Conservation (phyloP, 2,888 invertebrate species). For the Pammene aurita region DNA sequence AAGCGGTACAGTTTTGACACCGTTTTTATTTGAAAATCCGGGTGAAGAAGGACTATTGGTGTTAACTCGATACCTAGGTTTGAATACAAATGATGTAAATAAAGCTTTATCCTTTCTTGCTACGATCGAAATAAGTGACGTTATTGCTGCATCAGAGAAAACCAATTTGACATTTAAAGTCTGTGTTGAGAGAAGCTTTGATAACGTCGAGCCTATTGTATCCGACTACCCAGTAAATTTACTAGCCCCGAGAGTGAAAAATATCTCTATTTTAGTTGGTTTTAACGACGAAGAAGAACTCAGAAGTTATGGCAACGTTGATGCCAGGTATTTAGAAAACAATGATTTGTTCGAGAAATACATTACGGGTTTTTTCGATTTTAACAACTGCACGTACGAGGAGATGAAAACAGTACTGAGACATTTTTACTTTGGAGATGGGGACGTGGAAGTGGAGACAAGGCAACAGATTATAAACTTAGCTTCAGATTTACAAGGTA, state of each 20-base stretch:
- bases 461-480: conserved; percentile 53
- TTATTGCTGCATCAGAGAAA: conserved; percentile 51
- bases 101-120: conserved; percentile 55
- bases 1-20: conserved; percentile 55
- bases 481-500: conserved; percentile 59
- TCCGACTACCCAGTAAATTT: conserved; percentile 53
- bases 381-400: conserved; percentile 15
- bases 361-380: conserved; percentile 25
- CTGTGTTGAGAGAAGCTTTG: conserved; percentile 60
- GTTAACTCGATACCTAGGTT: conserved; percentile 55
- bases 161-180: conserved; percentile 52
- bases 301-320: conserved; percentile 48
- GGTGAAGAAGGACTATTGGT: conserved; percentile 52
- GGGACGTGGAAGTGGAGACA: conserved; percentile 43
- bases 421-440: conserved; percentile 41
- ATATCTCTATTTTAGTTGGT: conserved; percentile 59
- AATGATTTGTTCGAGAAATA: conserved; percentile 39
- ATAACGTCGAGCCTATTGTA: conserved; percentile 56
- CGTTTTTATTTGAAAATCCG: conserved; percentile 50
- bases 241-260: conserved; percentile 52
- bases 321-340: conserved; percentile 45
- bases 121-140: conserved; percentile 46
- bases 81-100: conserved; percentile 45
- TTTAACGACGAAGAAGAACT: conserved; percentile 58
- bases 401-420: conserved; percentile 47